Evolutionary conservation across 2,797 vertebrate genomes (phyloP), one percentile per base, ranked within the genome.

Genomic region (Danionella dracula): DNA sequence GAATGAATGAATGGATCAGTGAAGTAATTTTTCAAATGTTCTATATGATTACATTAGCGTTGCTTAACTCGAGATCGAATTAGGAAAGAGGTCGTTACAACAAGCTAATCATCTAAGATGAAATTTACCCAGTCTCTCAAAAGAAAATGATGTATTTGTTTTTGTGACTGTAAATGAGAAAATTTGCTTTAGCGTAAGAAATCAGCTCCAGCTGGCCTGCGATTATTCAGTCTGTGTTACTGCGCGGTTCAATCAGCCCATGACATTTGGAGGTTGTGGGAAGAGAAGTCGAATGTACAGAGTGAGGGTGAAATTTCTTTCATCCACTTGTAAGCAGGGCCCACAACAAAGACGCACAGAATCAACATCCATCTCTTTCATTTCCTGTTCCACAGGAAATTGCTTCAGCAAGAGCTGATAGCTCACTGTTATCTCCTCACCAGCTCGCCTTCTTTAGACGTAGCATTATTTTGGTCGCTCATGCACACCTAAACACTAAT

Each of bases 381-480:
- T 99, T 95, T 99, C 96, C 95, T 93, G 86, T 76, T 70, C 9
- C 54, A 78, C 90, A 92, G 95, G 95, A 98, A 93, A 96, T 96
- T 93, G 90, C 79, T 77, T 76, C 74, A 69, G 82, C 83, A 65
- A 65, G 75, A 66, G 71, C 51, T 73, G 89, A 90, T 81, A 85
- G 79, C 77, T 75, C 38, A 59, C 68, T 70, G 72, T 78, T 87
- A 79, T 89, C 85, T 61, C 11, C 50, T 42, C 21, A 67, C 68
- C 58, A 44, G 55, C n/a, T 65, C 38, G 49, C 35, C 77, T 76
- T 87, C 79, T 84, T 81, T 82, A 82, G 83, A 72, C 68, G 31
- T 60, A 46, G 45, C 62, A 31, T 56, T 68, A 57, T 78, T 75
- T 48, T 77, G 67, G 31, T 23, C 51, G 21, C 38, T 16, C 54